phyloP scores from a whole-genome alignment of 2,888 invertebrate species.

The Andrena chrysosceles region DNA sequence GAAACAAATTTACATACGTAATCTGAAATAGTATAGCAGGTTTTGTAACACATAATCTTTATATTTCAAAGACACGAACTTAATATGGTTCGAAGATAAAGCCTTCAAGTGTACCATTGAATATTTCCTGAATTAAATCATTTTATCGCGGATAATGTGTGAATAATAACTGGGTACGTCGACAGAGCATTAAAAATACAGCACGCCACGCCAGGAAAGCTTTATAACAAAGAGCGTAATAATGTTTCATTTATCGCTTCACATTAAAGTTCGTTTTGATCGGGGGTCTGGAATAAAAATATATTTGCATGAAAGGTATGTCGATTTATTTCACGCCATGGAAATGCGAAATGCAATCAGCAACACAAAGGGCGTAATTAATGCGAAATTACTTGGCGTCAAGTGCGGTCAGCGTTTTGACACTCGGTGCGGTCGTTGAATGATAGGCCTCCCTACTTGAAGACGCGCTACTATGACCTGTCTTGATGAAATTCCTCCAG shows the following conservation, averaged over 20 bases:
- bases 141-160: too few species aligned
- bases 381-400: conserved; percentile 46
- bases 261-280: conserved; percentile 2
- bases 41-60: too few species aligned
- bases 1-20: too few species aligned
- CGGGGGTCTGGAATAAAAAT: not conserved
- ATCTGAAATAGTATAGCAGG: too few species aligned
- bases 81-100: not conserved
- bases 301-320: not conserved
- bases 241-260: not conserved
- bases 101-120: not conserved
- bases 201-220: not conserved
- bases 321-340: conserved; percentile 1
- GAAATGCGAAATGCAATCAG: too few species aligned
- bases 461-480: conserved; percentile 26
- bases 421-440: conserved; percentile 55
- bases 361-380: conserved; percentile 34
- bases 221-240: not conserved
- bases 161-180: not conserved
- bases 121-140: not conserved
- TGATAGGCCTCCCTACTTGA: conserved; percentile 59
- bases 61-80: too few species aligned
- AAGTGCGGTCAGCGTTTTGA: conserved; percentile 26
- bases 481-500: conserved; percentile 57
- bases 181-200: not conserved